These are phyloP conservation scores for Stramonita haemastoma DNA, from an alignment of 2,888 invertebrate species.

Conservation along the genomic window DNA sequence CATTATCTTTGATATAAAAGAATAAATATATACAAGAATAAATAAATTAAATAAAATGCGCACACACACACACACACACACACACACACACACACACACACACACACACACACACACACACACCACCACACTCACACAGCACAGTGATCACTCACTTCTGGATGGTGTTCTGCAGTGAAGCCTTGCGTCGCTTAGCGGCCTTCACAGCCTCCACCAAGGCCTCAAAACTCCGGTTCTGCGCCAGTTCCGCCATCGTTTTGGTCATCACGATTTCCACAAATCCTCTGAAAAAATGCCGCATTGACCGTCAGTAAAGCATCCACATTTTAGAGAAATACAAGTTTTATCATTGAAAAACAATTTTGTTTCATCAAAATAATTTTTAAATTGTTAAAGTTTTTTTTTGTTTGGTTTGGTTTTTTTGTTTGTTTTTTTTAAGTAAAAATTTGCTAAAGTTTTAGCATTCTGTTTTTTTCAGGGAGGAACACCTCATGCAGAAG, in stretches of 20 bases:
- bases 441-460: too few species aligned
- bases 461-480: too few species aligned
- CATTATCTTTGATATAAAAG: too few species aligned
- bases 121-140: not conserved
- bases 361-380: too few species aligned
- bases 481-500: too few species aligned
- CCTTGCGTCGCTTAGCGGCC: constrained; percentile 70
- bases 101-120: constrained; percentile 26
- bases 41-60: too few species aligned
- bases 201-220: constrained; percentile 69
- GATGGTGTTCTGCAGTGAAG: constrained; percentile 70
- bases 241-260: constrained; percentile 71
- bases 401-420: too few species aligned
- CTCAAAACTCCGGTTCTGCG: constrained; percentile 70
- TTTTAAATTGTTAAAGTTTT: too few species aligned
- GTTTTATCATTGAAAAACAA: too few species aligned
- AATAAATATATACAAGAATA: too few species aligned
- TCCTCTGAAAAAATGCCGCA: not conserved
- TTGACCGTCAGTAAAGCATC: not conserved
- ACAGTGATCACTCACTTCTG: not conserved
- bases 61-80: constrained; percentile 6
- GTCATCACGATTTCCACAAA: constrained; percentile 52
- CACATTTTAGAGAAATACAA: too few species aligned
- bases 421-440: too few species aligned
- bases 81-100: constrained; percentile 12